phyloP scores from a whole-genome alignment of 2,797 vertebrate genomes.

The Chelidonichthys spinosus region DNA sequence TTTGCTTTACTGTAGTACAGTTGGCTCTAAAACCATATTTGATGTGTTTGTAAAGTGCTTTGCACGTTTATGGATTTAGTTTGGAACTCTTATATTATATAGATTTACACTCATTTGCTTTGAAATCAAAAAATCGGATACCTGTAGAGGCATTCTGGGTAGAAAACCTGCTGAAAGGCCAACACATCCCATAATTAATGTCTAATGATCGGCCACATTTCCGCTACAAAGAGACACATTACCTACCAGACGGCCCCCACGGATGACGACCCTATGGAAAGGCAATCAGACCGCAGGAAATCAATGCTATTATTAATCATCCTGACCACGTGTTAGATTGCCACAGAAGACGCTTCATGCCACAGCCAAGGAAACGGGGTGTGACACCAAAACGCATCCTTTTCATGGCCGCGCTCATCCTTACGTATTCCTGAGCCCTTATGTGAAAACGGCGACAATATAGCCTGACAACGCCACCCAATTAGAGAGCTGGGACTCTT shows the following conservation, averaged over 20 bases:
- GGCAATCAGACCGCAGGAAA: conserved; percentile 58
- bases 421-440: conserved; percentile 14
- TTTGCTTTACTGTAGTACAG: conserved; percentile 29
- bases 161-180: background rate
- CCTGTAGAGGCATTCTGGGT: background rate
- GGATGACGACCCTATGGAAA: conserved; percentile 59
- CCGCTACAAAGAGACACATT: conserved; percentile 54
- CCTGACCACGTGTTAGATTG: conserved; percentile 59
- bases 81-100: conserved; percentile 20
- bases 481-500: too few species aligned
- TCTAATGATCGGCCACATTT: conserved; percentile 60
- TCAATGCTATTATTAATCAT: conserved; percentile 57
- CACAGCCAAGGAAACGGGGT: conserved; percentile 23
- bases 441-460: too few species aligned
- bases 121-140: conserved; percentile 5
- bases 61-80: conserved; percentile 36
- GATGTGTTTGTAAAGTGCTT: conserved; percentile 33
- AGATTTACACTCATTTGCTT: conserved; percentile 7
- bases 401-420: conserved; percentile 15
- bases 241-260: conserved; percentile 50
- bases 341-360: conserved; percentile 29
- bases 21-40: conserved; percentile 26
- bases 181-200: conserved; percentile 16
- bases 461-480: too few species aligned
- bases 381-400: conserved; percentile 12